Evolutionary conservation across 2,888 invertebrate species (phyloP).

Genomic region (Molorchus minor): DNA sequence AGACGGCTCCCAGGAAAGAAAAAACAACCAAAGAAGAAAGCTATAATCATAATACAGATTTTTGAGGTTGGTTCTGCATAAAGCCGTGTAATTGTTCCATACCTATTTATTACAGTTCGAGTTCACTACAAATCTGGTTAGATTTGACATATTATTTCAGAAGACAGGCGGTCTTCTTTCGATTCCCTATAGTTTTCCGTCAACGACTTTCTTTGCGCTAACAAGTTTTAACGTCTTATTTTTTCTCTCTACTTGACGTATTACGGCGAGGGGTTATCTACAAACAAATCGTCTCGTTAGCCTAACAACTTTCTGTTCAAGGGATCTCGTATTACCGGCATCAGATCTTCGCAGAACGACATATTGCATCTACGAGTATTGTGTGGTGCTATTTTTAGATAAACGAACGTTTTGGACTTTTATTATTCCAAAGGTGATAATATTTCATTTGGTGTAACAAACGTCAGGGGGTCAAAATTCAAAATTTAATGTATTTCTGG

Average conservation of each 20-base stretch:
- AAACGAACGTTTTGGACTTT: neutral
- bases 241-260: constrained; percentile 2
- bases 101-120: neutral
- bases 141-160: neutral
- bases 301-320: constrained; percentile 16
- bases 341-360: constrained; percentile 1
- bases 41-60: neutral
- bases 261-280: constrained; percentile 6
- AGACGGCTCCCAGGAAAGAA: no score
- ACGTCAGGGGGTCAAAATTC: no score
- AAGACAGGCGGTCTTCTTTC: neutral
- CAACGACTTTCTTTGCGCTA: neutral
- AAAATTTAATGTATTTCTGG: no score
- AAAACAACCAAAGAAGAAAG: no score
- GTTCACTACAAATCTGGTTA: neutral
- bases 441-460: no score
- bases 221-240: neutral
- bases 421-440: no score
- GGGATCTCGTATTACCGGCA: no score
- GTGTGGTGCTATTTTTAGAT: neutral
- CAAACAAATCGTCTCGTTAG: constrained; percentile 19
- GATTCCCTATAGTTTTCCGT: neutral
- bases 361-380: neutral
- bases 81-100: neutral
- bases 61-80: neutral